These are phyloP conservation scores for Parus major DNA, from an alignment of 2,113 vertebrate species.

Conservation along the genomic window DNA sequence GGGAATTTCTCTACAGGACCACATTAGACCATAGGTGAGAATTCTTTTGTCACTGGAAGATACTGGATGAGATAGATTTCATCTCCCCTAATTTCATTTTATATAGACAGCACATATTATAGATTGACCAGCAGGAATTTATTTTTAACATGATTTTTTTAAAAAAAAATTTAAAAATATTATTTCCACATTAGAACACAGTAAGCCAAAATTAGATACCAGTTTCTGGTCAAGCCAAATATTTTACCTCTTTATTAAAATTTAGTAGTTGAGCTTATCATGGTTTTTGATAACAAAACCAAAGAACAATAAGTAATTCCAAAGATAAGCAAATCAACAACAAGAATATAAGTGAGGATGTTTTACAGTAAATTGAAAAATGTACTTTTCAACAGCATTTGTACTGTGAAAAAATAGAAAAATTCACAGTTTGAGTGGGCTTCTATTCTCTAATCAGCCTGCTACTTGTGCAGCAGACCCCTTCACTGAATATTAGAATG, in stretches of 20 bases:
- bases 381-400: not conserved
- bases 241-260: not conserved
- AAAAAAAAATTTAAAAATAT: not conserved
- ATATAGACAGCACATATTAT: not conserved
- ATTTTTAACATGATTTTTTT: not conserved
- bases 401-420: not conserved
- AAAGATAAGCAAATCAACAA: not conserved
- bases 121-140: not conserved
- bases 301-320: not conserved
- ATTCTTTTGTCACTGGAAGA: not conserved
- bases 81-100: not conserved
- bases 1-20: not conserved
- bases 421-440: not conserved
- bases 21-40: not conserved
- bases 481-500: not conserved
- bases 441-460: not conserved
- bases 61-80: fast-evolving
- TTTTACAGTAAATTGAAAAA: not conserved
- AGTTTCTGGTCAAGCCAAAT: not conserved
- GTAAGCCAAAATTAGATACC: not conserved
- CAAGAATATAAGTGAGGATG: not conserved
- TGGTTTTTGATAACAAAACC: not conserved
- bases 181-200: not conserved
- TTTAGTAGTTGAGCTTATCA: not conserved
- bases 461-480: not conserved